Evolutionary conservation across 2,888 invertebrate genomes (phyloP).

Genomic region (Cremastinae sp.): DNA sequence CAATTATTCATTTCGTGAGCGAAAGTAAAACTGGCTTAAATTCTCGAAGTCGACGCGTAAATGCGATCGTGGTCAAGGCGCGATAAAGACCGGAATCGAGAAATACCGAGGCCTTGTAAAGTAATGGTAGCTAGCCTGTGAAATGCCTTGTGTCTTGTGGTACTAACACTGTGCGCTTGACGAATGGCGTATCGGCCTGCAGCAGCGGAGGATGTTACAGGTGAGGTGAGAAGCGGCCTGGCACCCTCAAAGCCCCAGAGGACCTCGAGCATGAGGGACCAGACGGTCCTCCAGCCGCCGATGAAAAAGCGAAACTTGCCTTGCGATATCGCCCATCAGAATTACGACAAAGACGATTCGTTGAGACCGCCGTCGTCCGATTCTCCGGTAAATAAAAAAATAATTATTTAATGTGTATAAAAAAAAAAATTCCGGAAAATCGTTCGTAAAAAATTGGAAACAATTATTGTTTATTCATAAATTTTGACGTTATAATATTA

Average conservation of each 20-base stretch:
- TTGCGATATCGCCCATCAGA: conserved; percentile 62
- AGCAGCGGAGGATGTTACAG: conserved; percentile 82
- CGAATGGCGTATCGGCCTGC: conserved; percentile 78
- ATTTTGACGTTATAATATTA: too few species aligned
- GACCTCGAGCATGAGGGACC: conserved; percentile 91
- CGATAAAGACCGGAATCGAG: conserved; percentile 19
- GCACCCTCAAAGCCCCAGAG: conserved; percentile 92
- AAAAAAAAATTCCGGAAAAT: too few species aligned
- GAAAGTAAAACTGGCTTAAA: background rate
- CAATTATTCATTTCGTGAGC: background rate
- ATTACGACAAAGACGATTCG: conserved; percentile 71
- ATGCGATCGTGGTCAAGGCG: conserved; percentile 18
- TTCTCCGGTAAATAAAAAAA: conserved; percentile 72
- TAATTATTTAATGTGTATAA: background rate
- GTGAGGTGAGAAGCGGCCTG: conserved; percentile 91
- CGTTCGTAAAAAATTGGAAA: too few species aligned
- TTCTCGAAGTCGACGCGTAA: conserved; percentile 14
- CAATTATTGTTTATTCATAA: too few species aligned
- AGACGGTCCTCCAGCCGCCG: conserved; percentile 75
- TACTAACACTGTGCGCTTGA: conserved; percentile 79
- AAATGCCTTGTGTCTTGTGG: conserved; percentile 78
- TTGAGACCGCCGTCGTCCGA: conserved; percentile 67
- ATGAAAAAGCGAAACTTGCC: conserved; percentile 66
- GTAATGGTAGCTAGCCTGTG: conserved; percentile 73
- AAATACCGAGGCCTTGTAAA: conserved; percentile 46